Evolutionary conservation across 2,888 invertebrate genomes (phyloP).

Genomic region (Acanthococcus lagerstroemiae): DNA sequence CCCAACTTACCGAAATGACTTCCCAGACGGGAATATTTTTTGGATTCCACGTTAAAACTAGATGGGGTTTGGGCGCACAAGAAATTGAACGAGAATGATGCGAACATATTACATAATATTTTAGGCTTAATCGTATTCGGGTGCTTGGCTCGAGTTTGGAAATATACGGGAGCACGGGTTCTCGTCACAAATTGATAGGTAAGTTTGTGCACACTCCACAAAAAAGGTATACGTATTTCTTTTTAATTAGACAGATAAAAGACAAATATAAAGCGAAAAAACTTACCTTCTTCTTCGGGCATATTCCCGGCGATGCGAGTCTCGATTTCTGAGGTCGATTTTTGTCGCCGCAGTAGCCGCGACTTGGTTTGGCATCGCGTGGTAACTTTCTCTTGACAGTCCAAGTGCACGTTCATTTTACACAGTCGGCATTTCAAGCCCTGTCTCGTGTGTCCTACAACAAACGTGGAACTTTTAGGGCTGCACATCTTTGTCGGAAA

Average conservation of each 20-base stretch:
- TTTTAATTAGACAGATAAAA: no score
- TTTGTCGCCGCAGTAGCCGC: slow-evolving; percentile 71
- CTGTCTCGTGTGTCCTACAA: slow-evolving; percentile 76
- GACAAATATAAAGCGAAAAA: no score
- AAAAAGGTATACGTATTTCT: neutral
- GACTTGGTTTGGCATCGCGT: slow-evolving; percentile 78
- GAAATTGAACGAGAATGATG: no score
- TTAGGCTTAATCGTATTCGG: no score
- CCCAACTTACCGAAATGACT: no score
- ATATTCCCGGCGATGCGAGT: slow-evolving; percentile 46
- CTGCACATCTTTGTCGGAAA: no score
- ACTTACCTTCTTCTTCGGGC: slow-evolving; percentile 67
- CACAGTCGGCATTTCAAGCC: slow-evolving; percentile 81
- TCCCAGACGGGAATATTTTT: no score
- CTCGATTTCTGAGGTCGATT: slow-evolving; percentile 76
- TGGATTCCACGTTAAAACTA: no score
- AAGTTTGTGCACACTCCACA: neutral
- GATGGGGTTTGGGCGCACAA: no score
- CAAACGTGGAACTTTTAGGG: no score
- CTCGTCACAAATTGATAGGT: neutral
- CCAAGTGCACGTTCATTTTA: slow-evolving; percentile 82
- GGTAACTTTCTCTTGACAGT: slow-evolving; percentile 66
- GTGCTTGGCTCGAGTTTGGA: neutral
- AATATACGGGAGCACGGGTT: neutral
- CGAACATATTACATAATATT: no score